Evolutionary conservation across 1,140 invertebrate species (phyloP).

Genomic region (Scylla paramamosain): DNA sequence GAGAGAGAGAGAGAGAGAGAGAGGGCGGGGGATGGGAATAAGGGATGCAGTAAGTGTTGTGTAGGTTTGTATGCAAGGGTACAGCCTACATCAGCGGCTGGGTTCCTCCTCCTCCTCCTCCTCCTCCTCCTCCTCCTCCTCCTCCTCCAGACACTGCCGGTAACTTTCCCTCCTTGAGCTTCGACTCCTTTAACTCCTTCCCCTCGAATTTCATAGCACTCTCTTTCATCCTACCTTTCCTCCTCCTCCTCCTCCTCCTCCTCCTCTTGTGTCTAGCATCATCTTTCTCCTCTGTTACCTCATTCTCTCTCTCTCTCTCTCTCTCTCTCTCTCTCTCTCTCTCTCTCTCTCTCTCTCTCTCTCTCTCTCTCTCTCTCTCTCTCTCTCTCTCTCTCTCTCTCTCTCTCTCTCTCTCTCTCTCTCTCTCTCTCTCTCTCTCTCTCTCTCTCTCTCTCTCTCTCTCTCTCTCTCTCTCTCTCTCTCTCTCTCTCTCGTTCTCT

Average conservation of each 20-base stretch:
- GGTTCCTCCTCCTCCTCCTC: constrained; percentile 17
- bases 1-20: constrained; percentile 48
- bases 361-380: not conserved
- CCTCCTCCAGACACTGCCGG: not conserved
- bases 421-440: not conserved
- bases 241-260: not conserved
- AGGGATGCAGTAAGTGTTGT: not conserved
- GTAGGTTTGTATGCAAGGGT: not conserved
- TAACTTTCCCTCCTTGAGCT: not conserved
- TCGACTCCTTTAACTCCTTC: constrained; percentile 8
- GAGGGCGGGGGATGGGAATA: constrained; percentile 19
- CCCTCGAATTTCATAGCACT: not conserved
- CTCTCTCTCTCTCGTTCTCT: not conserved
- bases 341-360: not conserved
- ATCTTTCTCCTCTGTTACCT: not conserved
- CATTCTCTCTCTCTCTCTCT: too few relatives aligned
- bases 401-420: not conserved
- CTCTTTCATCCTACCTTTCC: not conserved
- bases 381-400: not conserved
- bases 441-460: not conserved
- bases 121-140: constrained; percentile 1
- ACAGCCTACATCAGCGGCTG: not conserved
- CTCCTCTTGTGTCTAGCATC: not conserved
- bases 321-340: not conserved
- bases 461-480: too few relatives aligned